Evolutionary conservation across 2,797 vertebrate species (phyloP).

Genomic region (Fundulus diaphanus): DNA sequence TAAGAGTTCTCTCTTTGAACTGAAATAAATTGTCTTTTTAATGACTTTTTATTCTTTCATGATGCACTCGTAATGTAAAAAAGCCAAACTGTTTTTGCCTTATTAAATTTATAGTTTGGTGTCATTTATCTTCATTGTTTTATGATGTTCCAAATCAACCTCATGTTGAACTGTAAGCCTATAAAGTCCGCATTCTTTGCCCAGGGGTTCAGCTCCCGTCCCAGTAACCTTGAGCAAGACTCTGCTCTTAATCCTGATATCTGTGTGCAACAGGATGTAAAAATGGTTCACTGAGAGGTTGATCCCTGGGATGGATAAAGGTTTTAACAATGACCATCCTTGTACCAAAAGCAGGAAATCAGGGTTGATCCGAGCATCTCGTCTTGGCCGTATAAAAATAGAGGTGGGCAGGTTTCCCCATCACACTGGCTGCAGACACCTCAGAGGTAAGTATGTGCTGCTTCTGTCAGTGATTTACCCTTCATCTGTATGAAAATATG

Average conservation of each 20-base stretch:
- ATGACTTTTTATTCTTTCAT: not conserved
- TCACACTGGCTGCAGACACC: conserved; percentile 24
- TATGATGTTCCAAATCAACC: not conserved
- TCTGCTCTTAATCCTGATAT: not conserved
- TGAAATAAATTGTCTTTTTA: not conserved
- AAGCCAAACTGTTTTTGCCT: not conserved
- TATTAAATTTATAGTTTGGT: not conserved
- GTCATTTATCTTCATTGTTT: not conserved
- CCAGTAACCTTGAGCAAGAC: not conserved
- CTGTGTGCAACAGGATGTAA: conserved; percentile 17
- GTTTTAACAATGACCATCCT: not conserved
- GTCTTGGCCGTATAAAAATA: conserved; percentile 42
- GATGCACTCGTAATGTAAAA: not conserved
- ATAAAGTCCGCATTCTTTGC: too few species aligned
- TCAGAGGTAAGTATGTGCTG: conserved; percentile 23
- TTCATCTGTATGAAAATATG: not conserved
- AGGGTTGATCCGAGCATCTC: not conserved
- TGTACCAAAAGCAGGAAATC: conserved; percentile 21
- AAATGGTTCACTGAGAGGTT: not conserved
- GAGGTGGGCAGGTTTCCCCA: not conserved
- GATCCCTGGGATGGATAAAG: conserved; percentile 9
- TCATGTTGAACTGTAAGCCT: not conserved
- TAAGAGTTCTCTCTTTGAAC: not conserved
- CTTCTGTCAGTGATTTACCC: not conserved
- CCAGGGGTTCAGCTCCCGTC: not conserved